These are phyloP conservation scores for Lithobates sylvaticus DNA, from an alignment of 2,797 vertebrate genomes.

Conservation along the genomic window DNA sequence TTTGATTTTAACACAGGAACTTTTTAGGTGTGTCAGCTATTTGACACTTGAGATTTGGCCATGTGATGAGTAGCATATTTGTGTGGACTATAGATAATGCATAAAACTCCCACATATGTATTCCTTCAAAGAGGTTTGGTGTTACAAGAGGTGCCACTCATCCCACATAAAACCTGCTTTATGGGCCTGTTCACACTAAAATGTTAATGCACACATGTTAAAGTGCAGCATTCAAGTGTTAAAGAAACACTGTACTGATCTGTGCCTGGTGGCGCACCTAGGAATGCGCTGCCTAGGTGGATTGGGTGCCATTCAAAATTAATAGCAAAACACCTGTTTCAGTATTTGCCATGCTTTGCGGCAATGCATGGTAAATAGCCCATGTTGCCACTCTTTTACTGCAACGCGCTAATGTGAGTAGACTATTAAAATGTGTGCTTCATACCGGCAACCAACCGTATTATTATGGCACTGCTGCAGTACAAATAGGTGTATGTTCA, in stretches of 20 bases:
- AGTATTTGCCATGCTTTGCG: too few species aligned
- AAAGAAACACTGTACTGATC: not conserved
- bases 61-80: not conserved
- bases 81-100: not conserved
- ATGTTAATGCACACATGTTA: too few species aligned
- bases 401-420: too few species aligned
- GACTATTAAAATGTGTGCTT: not conserved
- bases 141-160: not conserved
- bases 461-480: not conserved
- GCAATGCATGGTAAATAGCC: too few species aligned
- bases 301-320: not conserved
- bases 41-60: not conserved
- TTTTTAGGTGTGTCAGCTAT: not conserved
- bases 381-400: too few species aligned
- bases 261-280: too few species aligned
- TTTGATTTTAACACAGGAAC: too few species aligned
- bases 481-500: not conserved
- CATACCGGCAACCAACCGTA: not conserved
- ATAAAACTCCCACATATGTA: not conserved
- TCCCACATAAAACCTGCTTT: not conserved
- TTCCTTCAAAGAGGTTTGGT: too few species aligned
- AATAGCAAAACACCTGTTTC: not conserved
- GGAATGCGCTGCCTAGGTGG: too few species aligned
- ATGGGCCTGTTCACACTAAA: not conserved
- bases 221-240: not conserved